Base-by-base conservation (phyloP, 2,113 vertebrate genomes). In the Mastomys natalensis region DNA sequence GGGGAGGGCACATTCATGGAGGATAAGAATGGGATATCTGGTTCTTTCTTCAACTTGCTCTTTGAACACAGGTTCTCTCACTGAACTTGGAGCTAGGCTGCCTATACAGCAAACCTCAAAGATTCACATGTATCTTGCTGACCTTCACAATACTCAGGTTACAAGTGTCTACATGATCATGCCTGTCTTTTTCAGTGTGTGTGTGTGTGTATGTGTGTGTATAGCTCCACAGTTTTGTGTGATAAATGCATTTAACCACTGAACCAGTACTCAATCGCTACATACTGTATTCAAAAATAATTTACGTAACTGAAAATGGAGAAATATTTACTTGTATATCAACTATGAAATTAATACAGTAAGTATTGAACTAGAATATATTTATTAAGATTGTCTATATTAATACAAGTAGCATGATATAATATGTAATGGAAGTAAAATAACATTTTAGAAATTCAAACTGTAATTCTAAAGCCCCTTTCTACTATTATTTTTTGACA, bases 401-500 rank as follows among this genome's bases (percentile, higher is more conserved):
- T 95, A 88, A 88, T 85, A 58, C 13, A 21, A 95, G 62, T 1
- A 81, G 1, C 58, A 24, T 86, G 58, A 34, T 60, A 92, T 87
- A 92, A 45, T 85, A 91, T 34, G 74, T 6, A 73, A 2, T 77
- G 40, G 37, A 91, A 96, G 91, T 86, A 85, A 76, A 85, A 88
- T 70, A 58, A 72, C 0, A 68, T 58, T 77, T 94, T 45, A 95
- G 53, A 90, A 94, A 21, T 78, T 78, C 94, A 92, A 93, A 70
- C 21, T 73, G 29, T 92, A 58, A 76, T 72, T 86, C 6, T 15
- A 86, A 51, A 94, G 64, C 16, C 17, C 22, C 73, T 94, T 92
- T 89, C 40, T 87, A 37, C 53, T 90, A 58, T 80, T 90, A 87
- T 88, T 95, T 92, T 22, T 81, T 89, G 21, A 40, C n/a, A 93